A percentile compares a stretch with the other conserved stretches of the same genome.
Evolutionary conservation across 2,888 invertebrate species (phyloP).

Genomic region (Agrochola macilenta): DNA sequence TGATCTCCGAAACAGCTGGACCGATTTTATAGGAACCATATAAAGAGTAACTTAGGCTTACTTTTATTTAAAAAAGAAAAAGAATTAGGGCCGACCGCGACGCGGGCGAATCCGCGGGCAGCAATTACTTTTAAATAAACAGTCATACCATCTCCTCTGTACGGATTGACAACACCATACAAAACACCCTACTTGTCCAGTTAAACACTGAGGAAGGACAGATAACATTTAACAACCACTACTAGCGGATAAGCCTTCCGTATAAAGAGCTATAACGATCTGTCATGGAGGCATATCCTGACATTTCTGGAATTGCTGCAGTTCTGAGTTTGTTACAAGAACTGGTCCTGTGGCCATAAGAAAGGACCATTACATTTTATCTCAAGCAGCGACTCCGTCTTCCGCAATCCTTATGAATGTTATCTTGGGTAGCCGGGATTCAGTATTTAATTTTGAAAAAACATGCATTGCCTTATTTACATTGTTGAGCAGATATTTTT

Average conservation of each 20-base stretch:
- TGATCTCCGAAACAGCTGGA: too few relatives aligned
- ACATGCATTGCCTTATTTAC: too few relatives aligned
- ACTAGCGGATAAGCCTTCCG: background rate
- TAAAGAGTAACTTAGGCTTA: too few relatives aligned
- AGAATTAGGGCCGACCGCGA: too few relatives aligned
- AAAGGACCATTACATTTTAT: constrained; percentile 30
- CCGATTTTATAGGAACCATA: too few relatives aligned
- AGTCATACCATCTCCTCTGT: background rate
- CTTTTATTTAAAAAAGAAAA: too few relatives aligned
- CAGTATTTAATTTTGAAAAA: too few relatives aligned
- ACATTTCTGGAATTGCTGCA: constrained; percentile 8
- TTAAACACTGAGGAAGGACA: background rate
- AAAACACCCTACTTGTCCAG: background rate
- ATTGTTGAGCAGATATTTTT: too few relatives aligned
- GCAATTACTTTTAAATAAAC: background rate
- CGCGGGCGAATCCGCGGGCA: too few relatives aligned
- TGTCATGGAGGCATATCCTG: constrained; percentile 11
- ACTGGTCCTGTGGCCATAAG: constrained; percentile 10
- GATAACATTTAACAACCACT: constrained; percentile 5
- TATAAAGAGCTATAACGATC: constrained; percentile 1
- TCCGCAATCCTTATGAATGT: constrained; percentile 19
- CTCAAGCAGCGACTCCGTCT: background rate
- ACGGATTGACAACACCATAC: background rate
- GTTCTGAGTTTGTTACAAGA: constrained; percentile 3
- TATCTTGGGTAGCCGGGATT: background rate